Percentiles rank a stretch among this genome's conserved stretches.
Evolutionary conservation across 2,888 invertebrate species (phyloP).

Genomic region (Chalcis sispes): DNA sequence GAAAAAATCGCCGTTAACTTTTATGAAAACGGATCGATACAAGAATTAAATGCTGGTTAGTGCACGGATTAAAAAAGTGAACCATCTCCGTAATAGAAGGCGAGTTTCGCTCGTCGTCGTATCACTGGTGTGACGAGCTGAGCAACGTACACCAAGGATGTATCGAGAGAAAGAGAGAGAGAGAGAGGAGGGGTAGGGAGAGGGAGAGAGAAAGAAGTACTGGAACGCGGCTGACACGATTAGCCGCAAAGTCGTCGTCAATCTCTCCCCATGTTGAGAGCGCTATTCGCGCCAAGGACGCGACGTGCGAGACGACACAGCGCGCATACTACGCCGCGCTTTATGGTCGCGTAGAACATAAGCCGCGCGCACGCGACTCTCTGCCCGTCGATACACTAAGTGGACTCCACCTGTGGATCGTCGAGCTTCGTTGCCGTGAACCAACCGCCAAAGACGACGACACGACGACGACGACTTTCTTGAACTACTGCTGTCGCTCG

Average conservation of each 20-base stretch:
- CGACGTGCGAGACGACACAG: slow-evolving; percentile 21
- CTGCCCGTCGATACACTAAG: slow-evolving; percentile 22
- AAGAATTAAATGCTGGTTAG: too few relatives aligned
- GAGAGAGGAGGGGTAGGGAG: not conserved
- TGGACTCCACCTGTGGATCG: slow-evolving; percentile 31
- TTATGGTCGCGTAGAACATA: too few relatives aligned
- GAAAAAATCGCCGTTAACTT: too few relatives aligned
- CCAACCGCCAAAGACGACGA: too few relatives aligned
- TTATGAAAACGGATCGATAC: too few relatives aligned
- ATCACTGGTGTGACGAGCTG: too few relatives aligned
- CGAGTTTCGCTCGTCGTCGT: too few relatives aligned
- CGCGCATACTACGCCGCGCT: slow-evolving; percentile 23
- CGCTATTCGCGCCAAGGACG: slow-evolving; percentile 41
- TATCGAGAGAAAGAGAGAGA: too few relatives aligned
- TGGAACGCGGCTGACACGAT: slow-evolving; percentile 73
- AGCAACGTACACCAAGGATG: too few relatives aligned
- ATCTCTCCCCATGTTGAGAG: slow-evolving; percentile 75
- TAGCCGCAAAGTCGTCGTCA: slow-evolving; percentile 68
- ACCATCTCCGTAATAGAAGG: too few relatives aligned
- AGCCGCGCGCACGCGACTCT: slow-evolving; percentile 30
- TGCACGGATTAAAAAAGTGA: too few relatives aligned
- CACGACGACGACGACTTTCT: slow-evolving; percentile 34
- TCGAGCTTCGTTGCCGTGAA: too few relatives aligned
- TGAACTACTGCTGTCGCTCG: not conserved
- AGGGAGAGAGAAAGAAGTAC: slow-evolving; percentile 45